phyloP scores from a whole-genome alignment of 2,113 vertebrate species.

The Peucedramus taeniatus region DNA sequence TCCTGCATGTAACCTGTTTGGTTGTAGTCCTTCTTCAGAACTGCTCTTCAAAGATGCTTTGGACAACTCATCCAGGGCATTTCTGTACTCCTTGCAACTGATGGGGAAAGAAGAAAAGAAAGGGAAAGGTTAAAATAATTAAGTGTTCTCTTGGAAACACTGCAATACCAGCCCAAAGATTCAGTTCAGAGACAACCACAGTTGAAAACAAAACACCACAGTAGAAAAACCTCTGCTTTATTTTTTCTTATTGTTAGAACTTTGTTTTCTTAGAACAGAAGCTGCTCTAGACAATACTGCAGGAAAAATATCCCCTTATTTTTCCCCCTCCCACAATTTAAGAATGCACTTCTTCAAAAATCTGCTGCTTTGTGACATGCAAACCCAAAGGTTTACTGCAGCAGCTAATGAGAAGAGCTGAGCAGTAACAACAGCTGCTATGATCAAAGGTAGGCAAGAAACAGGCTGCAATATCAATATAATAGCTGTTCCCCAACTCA shows the following conservation, averaged over 20 bases:
- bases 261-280: not conserved
- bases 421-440: not conserved
- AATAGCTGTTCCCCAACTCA: not conserved
- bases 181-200: not conserved
- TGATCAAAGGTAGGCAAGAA: not conserved
- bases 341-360: not conserved
- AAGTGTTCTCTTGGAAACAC: not conserved
- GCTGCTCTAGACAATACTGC: not conserved
- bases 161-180: not conserved
- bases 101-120: not conserved
- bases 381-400: not conserved
- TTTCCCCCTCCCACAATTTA: not conserved
- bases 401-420: not conserved
- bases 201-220: not conserved
- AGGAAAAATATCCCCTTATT: not conserved
- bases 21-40: constrained; percentile 79
- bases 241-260: not conserved
- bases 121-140: not conserved
- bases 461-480: not conserved
- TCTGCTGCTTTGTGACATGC: not conserved
- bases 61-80: constrained; percentile 90
- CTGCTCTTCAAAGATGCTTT: constrained; percentile 74
- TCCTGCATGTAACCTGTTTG: constrained; percentile 69
- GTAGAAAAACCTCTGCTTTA: not conserved
- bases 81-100: constrained; percentile 97